A percentile compares a stretch with the other conserved stretches of the same genome.
These are phyloP conservation scores for Notarius lentiginosus DNA, from an alignment of 2,113 vertebrate genomes.

Conservation along the genomic window DNA sequence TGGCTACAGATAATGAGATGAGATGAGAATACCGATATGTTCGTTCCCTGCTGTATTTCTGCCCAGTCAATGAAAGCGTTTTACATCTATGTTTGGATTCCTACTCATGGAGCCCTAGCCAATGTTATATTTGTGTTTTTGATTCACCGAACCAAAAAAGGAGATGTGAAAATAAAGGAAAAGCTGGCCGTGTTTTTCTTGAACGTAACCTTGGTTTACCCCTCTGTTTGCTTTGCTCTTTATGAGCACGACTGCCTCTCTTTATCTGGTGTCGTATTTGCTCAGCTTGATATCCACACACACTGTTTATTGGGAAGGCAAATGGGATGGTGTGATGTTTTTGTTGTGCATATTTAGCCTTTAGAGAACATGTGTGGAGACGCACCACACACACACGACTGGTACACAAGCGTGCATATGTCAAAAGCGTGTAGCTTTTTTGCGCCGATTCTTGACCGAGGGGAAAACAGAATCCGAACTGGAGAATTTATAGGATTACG, in stretches of 20 bases:
- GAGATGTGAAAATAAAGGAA: background rate
- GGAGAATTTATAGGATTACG: slow-evolving; percentile 4
- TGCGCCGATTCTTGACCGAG: background rate
- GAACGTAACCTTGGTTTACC: slow-evolving; percentile 1
- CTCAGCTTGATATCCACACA: slow-evolving; percentile 14
- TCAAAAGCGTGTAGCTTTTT: background rate
- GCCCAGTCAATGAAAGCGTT: background rate
- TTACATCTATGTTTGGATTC: background rate
- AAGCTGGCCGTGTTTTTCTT: slow-evolving; percentile 46
- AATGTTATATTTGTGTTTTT: background rate
- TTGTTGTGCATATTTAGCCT: slow-evolving; percentile 10
- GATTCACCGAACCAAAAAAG: too few species aligned
- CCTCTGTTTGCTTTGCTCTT: slow-evolving; percentile 48
- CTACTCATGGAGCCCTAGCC: background rate
- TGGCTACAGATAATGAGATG: too few species aligned
- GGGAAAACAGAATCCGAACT: background rate
- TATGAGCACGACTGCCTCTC: background rate
- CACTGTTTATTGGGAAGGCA: slow-evolving; percentile 63
- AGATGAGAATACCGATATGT: background rate
- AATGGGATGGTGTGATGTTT: slow-evolving; percentile 57
- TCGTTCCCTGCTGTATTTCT: too few species aligned
- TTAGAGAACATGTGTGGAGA: background rate
- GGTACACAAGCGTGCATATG: background rate
- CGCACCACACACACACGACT: background rate
- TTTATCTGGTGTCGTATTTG: slow-evolving; percentile 13